Percentiles rank a stretch among this genome's conserved stretches.
Evolutionary conservation across 2,113 vertebrate genomes (phyloP).

Genomic region (Platysteira castanea): DNA sequence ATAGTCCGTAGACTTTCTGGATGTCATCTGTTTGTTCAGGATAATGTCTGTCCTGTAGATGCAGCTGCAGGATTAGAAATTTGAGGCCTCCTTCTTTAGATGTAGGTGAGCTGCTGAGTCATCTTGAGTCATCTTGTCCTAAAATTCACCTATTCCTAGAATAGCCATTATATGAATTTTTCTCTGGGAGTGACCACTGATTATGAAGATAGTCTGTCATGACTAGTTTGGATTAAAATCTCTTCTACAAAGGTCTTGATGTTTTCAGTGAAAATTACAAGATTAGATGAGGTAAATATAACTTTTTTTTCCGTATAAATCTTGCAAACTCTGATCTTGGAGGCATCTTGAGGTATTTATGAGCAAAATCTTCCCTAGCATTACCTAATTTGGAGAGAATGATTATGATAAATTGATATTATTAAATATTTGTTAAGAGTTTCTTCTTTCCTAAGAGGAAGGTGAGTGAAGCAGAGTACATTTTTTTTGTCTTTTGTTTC

Average conservation of each 20-base stretch:
- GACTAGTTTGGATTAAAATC: neutral
- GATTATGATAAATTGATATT: neutral
- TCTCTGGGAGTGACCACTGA: neutral
- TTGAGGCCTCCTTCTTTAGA: neutral
- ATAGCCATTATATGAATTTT: neutral
- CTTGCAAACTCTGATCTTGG: neutral
- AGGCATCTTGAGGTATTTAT: neutral
- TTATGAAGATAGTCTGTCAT: neutral
- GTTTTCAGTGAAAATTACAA: neutral
- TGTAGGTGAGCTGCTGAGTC: neutral
- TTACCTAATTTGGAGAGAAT: neutral
- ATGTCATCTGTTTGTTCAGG: neutral
- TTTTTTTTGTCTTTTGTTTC: neutral
- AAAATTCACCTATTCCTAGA: neutral
- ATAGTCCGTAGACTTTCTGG: neutral
- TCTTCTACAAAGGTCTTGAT: neutral
- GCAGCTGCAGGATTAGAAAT: neutral
- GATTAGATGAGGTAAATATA: neutral
- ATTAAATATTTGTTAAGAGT: neutral
- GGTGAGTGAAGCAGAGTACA: neutral
- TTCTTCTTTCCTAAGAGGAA: neutral
- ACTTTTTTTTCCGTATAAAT: neutral
- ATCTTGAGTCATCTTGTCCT: neutral
- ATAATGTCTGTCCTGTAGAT: neutral
- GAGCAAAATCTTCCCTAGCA: neutral